Evolutionary conservation across 2,888 invertebrate genomes (phyloP).

Genomic region (Ecliptopera silaceata): DNA sequence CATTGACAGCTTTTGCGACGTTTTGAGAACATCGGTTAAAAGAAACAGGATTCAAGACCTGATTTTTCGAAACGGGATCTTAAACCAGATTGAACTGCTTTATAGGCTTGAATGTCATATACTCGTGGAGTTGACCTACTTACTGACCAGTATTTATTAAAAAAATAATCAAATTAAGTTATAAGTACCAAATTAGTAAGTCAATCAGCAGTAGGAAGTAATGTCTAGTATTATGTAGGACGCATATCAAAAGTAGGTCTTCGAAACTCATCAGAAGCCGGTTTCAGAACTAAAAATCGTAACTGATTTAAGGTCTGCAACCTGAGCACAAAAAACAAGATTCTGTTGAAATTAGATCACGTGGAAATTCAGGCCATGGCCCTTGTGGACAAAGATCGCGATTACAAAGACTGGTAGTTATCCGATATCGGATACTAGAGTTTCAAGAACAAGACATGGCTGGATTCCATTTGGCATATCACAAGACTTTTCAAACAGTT

Average conservation of each 20-base stretch:
- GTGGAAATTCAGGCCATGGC: constrained; percentile 23
- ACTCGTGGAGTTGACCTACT: not conserved
- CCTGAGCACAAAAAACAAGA: constrained; percentile 4
- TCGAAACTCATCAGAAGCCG: too few species aligned
- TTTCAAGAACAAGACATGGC: constrained; percentile 8
- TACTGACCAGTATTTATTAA: too few species aligned
- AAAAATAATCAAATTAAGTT: too few species aligned
- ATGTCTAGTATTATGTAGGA: too few species aligned
- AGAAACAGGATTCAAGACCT: constrained; percentile 31
- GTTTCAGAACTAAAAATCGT: not conserved
- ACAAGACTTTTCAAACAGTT: not conserved
- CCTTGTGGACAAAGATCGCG: constrained; percentile 13
- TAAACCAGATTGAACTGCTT: constrained; percentile 21
- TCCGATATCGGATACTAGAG: not conserved
- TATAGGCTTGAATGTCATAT: constrained; percentile 20
- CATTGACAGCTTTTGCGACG: constrained; percentile 23
- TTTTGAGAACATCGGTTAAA: constrained; percentile 23
- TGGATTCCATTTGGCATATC: constrained; percentile 20
- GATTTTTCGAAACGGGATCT: constrained; percentile 32
- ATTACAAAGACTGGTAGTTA: constrained; percentile 5
- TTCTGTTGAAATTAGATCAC: constrained; percentile 17
- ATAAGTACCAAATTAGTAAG: too few species aligned
- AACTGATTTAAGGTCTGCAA: not conserved
- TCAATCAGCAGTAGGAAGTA: too few species aligned
- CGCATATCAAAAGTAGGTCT: too few species aligned